phyloP scores from a whole-genome alignment of 2,888 invertebrate genomes.

The Euproctis similis region DNA sequence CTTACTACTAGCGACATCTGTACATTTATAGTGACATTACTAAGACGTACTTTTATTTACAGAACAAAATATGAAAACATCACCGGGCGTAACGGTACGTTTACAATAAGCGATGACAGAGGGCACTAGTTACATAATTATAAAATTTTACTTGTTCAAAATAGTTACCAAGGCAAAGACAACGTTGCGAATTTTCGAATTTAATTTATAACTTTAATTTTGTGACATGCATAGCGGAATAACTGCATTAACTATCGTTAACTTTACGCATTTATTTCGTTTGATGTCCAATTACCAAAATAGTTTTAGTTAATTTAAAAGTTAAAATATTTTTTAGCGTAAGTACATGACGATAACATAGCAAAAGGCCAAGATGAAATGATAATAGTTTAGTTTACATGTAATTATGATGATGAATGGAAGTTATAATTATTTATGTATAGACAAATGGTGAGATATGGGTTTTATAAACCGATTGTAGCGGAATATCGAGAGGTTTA shows the following conservation, averaged over 20 bases:
- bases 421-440: no score
- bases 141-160: no score
- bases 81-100: conserved; percentile 57
- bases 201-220: conserved; percentile 24
- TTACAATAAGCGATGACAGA: conserved; percentile 57
- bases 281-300: neutral
- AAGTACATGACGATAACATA: no score
- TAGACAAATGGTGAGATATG: no score
- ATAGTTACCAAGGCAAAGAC: conserved; percentile 18
- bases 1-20: conserved; percentile 31
- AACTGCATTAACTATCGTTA: conserved; percentile 3
- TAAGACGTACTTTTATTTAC: conserved; percentile 24
- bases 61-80: conserved; percentile 43
- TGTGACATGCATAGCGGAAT: conserved; percentile 6
- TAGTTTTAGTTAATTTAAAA: no score
- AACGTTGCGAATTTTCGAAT: conserved; percentile 40
- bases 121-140: conserved; percentile 46
- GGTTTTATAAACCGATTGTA: no score
- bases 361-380: no score
- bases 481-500: no score
- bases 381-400: no score
- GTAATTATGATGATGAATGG: no score
- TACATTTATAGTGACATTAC: conserved; percentile 4
- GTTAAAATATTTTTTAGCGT: no score
- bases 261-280: neutral